Percentiles rank a stretch among this genome's conserved stretches.
phyloP scores from a whole-genome alignment of 2,888 invertebrate species.

The Sminthurinus aureus region DNA sequence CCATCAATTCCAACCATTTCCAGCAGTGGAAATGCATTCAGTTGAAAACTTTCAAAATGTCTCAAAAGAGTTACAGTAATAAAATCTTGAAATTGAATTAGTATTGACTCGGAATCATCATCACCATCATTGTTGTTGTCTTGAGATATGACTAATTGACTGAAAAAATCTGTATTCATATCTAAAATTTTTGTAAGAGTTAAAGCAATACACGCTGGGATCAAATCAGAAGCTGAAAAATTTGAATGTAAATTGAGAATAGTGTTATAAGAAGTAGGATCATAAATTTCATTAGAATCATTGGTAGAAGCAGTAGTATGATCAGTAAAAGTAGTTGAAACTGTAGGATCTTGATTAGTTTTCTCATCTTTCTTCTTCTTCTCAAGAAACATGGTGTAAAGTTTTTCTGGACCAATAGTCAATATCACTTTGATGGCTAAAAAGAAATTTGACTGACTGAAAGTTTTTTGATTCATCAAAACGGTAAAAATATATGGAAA shows the following conservation, averaged over 20 bases:
- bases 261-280: not conserved
- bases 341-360: no score
- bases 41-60: no score
- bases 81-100: no score
- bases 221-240: not conserved
- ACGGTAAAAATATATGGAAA: not conserved
- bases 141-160: no score
- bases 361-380: no score
- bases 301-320: not conserved
- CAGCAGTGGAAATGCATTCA: no score
- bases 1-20: no score
- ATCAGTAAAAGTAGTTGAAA: no score
- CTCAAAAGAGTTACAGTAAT: no score
- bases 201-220: not conserved
- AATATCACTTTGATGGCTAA: not conserved
- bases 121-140: no score
- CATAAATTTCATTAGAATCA: not conserved
- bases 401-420: not conserved
- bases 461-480: not conserved
- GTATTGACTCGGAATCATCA: no score
- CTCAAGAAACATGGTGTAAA: not conserved
- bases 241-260: not conserved
- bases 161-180: not conserved
- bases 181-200: not conserved
- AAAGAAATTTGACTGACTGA: not conserved